These are phyloP conservation scores for Apamea crenata DNA, from an alignment of 2,888 invertebrate species.

Conservation along the genomic window DNA sequence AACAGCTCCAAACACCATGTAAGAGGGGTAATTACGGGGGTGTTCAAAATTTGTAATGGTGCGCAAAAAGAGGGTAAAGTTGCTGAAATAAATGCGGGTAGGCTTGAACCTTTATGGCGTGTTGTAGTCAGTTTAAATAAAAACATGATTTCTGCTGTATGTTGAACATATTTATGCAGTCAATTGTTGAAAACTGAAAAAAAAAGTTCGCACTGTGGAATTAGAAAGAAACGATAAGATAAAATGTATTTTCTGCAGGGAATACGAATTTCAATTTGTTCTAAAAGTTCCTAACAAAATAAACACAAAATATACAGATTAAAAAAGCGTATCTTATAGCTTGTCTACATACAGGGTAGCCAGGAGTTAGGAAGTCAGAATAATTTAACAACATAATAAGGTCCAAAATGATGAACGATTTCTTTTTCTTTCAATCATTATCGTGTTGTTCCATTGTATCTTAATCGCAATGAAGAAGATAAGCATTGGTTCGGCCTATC, in stretches of 20 bases:
- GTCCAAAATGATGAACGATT: too few species aligned
- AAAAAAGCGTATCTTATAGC: too few species aligned
- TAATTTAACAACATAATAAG: background rate
- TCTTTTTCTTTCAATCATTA: background rate
- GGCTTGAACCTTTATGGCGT: background rate
- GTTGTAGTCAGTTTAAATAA: background rate
- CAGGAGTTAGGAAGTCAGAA: background rate
- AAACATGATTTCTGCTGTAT: background rate
- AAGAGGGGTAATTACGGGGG: conserved; percentile 4
- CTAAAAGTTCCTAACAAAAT: background rate
- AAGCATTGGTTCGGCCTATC: background rate
- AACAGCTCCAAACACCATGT: conserved; percentile 19
- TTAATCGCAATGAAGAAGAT: background rate
- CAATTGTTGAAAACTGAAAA: background rate
- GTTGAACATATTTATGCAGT: background rate
- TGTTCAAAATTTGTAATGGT: conserved; percentile 42
- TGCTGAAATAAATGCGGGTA: background rate
- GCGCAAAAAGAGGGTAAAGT: background rate
- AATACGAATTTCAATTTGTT: background rate
- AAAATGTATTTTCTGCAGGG: background rate
- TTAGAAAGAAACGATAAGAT: background rate
- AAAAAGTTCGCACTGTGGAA: background rate
- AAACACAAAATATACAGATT: background rate
- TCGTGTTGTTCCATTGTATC: background rate
- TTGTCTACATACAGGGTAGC: too few species aligned